Evolutionary conservation across 2,113 vertebrate species (phyloP).

Genomic region (Strigops habroptila): DNA sequence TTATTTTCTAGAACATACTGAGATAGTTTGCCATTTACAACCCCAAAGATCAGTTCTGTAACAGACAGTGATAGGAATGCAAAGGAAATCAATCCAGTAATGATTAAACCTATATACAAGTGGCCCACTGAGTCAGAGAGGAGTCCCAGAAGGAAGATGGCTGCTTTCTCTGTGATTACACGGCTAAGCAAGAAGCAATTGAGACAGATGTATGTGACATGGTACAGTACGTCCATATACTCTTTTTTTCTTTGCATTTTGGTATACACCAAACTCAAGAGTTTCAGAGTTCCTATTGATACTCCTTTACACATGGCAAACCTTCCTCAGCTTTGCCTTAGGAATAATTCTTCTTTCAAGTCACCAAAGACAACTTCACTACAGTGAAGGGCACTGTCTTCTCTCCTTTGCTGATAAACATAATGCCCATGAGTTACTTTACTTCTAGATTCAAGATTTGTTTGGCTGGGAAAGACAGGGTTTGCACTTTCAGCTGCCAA

Average conservation of each 20-base stretch:
- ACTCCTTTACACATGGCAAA: not conserved
- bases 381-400: not conserved
- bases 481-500: not conserved
- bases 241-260: not conserved
- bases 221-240: too few species aligned
- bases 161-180: not conserved
- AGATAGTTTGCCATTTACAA: not conserved
- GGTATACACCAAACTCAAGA: not conserved
- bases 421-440: not conserved
- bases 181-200: not conserved
- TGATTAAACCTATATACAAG: not conserved
- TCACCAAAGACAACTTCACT: not conserved
- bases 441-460: not conserved
- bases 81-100: slow-evolving; percentile 25
- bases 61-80: not conserved
- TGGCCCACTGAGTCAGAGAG: not conserved
- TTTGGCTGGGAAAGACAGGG: not conserved
- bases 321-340: not conserved
- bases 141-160: not conserved
- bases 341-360: not conserved
- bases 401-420: not conserved
- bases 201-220: not conserved
- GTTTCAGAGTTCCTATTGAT: not conserved
- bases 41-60: not conserved
- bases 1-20: not conserved